Conservation (phyloP, 2,888 invertebrate genomes). For the Erebia aethiops region DNA sequence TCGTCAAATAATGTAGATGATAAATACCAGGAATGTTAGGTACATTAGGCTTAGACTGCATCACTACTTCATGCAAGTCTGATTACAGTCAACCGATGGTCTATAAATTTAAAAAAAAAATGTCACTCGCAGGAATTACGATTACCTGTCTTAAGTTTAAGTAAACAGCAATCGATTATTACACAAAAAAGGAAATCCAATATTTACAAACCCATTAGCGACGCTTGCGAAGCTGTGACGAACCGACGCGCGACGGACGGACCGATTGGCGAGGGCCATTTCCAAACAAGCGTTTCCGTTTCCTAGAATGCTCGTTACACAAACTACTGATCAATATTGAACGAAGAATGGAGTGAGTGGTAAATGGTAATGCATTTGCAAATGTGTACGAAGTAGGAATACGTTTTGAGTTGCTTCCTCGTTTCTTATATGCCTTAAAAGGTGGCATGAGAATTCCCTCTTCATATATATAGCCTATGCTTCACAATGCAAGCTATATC, state of each 20-base stretch:
- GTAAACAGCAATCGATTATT: background rate
- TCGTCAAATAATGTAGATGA: too few relatives aligned
- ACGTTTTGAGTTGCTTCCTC: background rate
- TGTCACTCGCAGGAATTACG: too few relatives aligned
- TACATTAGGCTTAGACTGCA: too few relatives aligned
- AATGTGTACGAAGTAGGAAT: background rate
- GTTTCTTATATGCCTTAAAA: background rate
- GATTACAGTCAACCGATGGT: too few relatives aligned
- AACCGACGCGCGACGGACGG: background rate
- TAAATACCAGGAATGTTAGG: too few relatives aligned
- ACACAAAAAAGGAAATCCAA: conserved; percentile 1
- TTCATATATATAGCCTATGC: too few relatives aligned
- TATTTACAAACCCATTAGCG: conserved; percentile 9
- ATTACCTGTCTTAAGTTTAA: too few relatives aligned
- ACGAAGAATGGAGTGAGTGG: background rate
- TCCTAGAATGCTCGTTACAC: background rate
- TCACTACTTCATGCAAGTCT: too few relatives aligned
- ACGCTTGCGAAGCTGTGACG: background rate
- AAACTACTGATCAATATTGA: background rate
- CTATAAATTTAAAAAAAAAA: too few relatives aligned
- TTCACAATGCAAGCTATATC: too few relatives aligned
- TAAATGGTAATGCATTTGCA: background rate
- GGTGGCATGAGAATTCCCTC: background rate
- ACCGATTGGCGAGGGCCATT: background rate
- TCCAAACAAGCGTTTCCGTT: conserved; percentile 5